Evolutionary conservation across 2,888 invertebrate species (phyloP), one percentile per base, ranked within the genome.

Genomic region (Drosophila borealis): DNA sequence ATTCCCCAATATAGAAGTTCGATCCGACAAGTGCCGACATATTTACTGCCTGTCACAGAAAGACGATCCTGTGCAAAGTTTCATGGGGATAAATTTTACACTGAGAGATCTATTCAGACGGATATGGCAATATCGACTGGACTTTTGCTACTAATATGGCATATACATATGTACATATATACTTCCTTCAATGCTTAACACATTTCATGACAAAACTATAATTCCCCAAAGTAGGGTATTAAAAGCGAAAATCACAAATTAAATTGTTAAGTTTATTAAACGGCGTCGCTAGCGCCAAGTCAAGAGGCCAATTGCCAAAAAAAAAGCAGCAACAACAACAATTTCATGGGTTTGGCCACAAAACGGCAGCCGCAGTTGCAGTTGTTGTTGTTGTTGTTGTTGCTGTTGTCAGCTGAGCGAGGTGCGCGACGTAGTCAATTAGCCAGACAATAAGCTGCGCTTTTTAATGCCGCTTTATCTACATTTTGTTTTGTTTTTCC

Each of bases 231-330:
- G 0, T 9, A 41, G 53, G 13, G 53, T 41, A 29, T 19, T n/a
- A 42, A 42, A 55, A 65, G 49, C 55, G 42, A 59, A 77, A 70
- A 54, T 53, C 51, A 29, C 68, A 74, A 81, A 86, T 81, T 74
- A 87, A 84, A 84, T 84, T 87, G 84, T 84, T 80, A 67, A 70
- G 56, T 80, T 80, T 71, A 76, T 70, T 76, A 76, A 82, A 54
- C 64, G 60, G 49, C 61, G 77, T 69, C 63, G 68, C 73, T 64
- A 64, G 64, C 61, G 48, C 41, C 51, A 66, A 70, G 82, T 80
- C 80, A 78, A 82, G 75, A 70, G 78, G 72, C 66, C 74, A 78
- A 71, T 46, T 45, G 29, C 51, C 41, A 48, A 36, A 42, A 51
- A 44, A 48, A 44, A 25, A 33, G 60, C 42, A 36, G 55, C 36